Percentiles rank a stretch among this genome's conserved stretches.
These are phyloP conservation scores for Argyresthia goedartella DNA, from an alignment of 2,888 invertebrate species.

Conservation along the genomic window DNA sequence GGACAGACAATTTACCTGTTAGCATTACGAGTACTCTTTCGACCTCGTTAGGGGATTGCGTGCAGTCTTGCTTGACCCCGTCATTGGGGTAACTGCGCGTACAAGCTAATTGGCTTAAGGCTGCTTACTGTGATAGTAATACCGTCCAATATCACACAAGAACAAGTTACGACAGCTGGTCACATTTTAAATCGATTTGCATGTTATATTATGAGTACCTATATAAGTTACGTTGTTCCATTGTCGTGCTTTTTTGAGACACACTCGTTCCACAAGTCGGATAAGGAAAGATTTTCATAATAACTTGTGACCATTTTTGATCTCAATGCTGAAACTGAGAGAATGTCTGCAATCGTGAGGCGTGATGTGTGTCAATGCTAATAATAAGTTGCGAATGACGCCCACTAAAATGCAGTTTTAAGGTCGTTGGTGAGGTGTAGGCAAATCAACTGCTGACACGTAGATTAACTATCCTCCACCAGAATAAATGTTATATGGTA, in stretches of 20 bases:
- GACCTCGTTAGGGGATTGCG: slow-evolving; percentile 24
- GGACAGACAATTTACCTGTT: slow-evolving; percentile 10
- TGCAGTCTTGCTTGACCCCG: slow-evolving; percentile 37
- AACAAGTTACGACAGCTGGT: slow-evolving; percentile 10
- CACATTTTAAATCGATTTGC: background rate
- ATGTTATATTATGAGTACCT: background rate
- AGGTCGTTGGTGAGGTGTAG: slow-evolving; percentile 33
- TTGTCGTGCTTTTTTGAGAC: background rate
- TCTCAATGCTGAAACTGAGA: slow-evolving; percentile 29
- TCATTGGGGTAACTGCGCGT: slow-evolving; percentile 4
- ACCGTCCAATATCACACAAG: slow-evolving; percentile 11
- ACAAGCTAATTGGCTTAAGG: slow-evolving; percentile 15
- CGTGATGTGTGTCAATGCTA: slow-evolving; percentile 60
- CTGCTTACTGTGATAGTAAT: background rate
- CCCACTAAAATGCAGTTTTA: slow-evolving; percentile 37
- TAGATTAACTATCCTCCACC: slow-evolving; percentile 28
- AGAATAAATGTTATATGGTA: background rate
- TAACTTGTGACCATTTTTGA: slow-evolving; percentile 13
- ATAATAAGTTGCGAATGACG: slow-evolving; percentile 27
- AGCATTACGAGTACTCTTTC: slow-evolving; percentile 12
- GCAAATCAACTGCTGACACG: slow-evolving; percentile 22
- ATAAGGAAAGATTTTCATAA: background rate
- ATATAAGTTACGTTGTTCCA: background rate
- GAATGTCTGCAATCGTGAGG: slow-evolving; percentile 30
- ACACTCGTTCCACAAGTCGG: background rate